Base-by-base conservation (phyloP, 2,888 invertebrate species). In the Nomada fabriciana region DNA sequence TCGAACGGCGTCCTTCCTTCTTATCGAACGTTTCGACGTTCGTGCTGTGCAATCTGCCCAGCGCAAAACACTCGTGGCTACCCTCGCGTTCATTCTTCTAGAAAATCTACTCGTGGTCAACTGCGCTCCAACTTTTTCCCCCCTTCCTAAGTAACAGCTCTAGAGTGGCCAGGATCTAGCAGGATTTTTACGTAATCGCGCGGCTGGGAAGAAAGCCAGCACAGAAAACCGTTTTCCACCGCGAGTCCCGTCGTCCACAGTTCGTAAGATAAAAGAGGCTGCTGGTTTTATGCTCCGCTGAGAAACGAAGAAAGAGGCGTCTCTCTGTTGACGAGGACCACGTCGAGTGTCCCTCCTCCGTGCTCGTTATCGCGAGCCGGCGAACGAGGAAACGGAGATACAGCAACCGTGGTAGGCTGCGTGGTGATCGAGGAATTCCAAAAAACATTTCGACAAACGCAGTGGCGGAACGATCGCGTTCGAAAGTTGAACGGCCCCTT, bases 391-490 rank as follows among this genome's bases (percentile, higher is more conserved):
- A 52, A 18, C 52, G 63, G 77, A 63, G 67, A 74, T 57, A 63
- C n/a, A 36, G 4, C 42, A 2, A 5, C 65, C 2, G 42, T n/a
- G 53, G 60, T 29, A 13, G 29, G 52, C 69, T 42, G 52, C 67
- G 43, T 52, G 43, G 43, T 25, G 50, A 50, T 29, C 67, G 69
- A 76, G 82, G 76, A 76, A 83, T 83, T 83, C 60, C 57, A 47
- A 76, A 74, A 70, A 77, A 69, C 64, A 50, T 83, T 67, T 76
- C 82, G 82, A 82, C 73, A 82, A 82, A 82, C 65, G 65, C 79
- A 60, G 70, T 72, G 71, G 68, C 52, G 65, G 69, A 11, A 25
- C 36, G 25, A 4, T 20, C 15, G 61, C 75, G 68, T 65, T 55
- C 52, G 52, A 36, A 60, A 43, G 74, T 63, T 23, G 65, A 57